phyloP scores from a whole-genome alignment of 2,888 invertebrate species.

The Mechanitis mazaeus region DNA sequence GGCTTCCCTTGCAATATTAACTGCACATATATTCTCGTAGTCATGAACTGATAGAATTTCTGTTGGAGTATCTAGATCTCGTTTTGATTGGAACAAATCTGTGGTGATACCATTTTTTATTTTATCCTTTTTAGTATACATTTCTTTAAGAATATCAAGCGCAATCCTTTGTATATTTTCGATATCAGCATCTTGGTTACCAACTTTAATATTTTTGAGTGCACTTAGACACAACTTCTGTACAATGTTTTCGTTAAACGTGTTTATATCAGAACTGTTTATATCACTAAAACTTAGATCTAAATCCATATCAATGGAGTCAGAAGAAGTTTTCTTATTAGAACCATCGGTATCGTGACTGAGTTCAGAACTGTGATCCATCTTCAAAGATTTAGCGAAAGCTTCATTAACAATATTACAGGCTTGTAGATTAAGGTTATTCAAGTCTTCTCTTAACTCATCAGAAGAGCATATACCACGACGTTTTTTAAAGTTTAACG shows the following conservation, averaged over 20 bases:
- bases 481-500: conserved; percentile 70
- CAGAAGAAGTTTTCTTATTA: conserved; percentile 72
- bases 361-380: conserved; percentile 60
- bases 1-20: conserved; percentile 79
- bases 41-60: conserved; percentile 79
- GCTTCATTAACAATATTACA: conserved; percentile 55
- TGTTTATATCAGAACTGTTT: conserved; percentile 73
- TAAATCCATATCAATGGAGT: conserved; percentile 73
- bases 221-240: conserved; percentile 73
- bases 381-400: conserved; percentile 60
- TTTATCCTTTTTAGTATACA: conserved; percentile 71
- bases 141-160: conserved; percentile 71
- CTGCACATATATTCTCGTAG: conserved; percentile 80
- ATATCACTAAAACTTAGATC: conserved; percentile 75
- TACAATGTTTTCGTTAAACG: conserved; percentile 74
- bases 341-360: conserved; percentile 69
- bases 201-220: conserved; percentile 73
- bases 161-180: conserved; percentile 75
- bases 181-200: conserved; percentile 73
- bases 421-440: conserved; percentile 53
- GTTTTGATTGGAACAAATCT: conserved; percentile 55
- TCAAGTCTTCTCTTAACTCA: conserved; percentile 64
- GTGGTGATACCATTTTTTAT: conserved; percentile 52
- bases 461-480: conserved; percentile 76
- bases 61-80: conserved; percentile 74